Evolutionary conservation across 2,888 invertebrate species (phyloP), one percentile per base, ranked within the genome.

Genomic region (Omphaloscelis lunosa): DNA sequence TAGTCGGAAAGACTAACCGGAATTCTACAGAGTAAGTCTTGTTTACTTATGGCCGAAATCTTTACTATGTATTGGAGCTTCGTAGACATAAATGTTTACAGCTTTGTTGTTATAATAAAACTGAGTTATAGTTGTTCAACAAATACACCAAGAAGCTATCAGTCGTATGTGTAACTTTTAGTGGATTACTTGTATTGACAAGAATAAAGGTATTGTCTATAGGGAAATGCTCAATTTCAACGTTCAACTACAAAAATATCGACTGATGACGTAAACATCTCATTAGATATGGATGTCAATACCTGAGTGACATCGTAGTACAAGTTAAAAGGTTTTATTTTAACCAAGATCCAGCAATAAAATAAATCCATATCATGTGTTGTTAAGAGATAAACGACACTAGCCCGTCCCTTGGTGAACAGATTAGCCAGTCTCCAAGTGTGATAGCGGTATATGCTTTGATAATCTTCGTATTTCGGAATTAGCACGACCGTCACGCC

Each of bases 71-170:
- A 62, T 39, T 61, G 1, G 17, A 67, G 51, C 11, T 41, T 68
- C 34, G 65, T n/a, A 53, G 11, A n/a, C 51, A 23, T 58, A 39
- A 59, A 53, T 34, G 17, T 65, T 74, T 15, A 59, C 27, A 45
- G 53, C 53, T 59, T 17, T 34, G 29, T 27, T 59, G 8, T 29
- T 48, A 41, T 34, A 45, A 15, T 65, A 67, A 59, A 29, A 41
- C 41, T 27, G 27, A 41, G 48, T 68, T 17, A 41, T 39, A 23
- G 56, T n/a, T 15, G 56, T 29, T 53, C 41, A 80, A 68, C 75
- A 80, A 58, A 45, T 75, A 27, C 23, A 12, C 11, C 34, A 34
- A 53, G 23, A 51, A 17, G 7, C 11, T 4, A 70, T 48, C 45
- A 48, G 12, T 29, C 9, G 29, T 34, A 29, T 56, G n/a, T 15